Base-by-base conservation (phyloP, 2,888 invertebrate genomes). In the Pheosia tremula region DNA sequence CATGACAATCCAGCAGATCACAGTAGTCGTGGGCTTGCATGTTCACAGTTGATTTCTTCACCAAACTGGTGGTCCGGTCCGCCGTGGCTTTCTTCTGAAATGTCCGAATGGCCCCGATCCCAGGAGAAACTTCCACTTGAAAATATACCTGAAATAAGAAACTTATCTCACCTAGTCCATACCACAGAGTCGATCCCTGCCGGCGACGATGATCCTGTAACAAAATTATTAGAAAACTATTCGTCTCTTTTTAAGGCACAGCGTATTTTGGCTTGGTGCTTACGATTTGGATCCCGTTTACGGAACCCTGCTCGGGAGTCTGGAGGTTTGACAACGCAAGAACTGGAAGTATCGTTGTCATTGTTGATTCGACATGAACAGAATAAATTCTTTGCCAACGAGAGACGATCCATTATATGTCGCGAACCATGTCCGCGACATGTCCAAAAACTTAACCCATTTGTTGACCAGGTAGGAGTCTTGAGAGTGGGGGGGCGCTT, bases 1-100 rank as follows among this genome's bases (percentile, higher is more conserved):
- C 2, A 37, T 45, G 47, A 59, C 37, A 59, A 59, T 47, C 59
- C 59, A 5, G 59, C 59, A 2, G 59, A 59, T 47, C n/a, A 39
- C n/a, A 47, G 55, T n/a, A 55, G 38, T 38, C 37, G 59, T 37
- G 55, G 59, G 3, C 47, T 49, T 8, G 38, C 38, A 8, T 37
- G 55, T 38, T 55, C 59, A 11, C 39, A 54, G 37, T 41, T 59
- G 2, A n/a, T 38, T 5, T 36, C 55, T 11, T 45, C 10, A 11
- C 24, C 43, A 0, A 5, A n/a, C 4, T 59, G 59, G 59, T 59
- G 53, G 53, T 39, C 41, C 10, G 54, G 45, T 36, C 59, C 60
- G n/a, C n/a, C 37, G 8, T 56, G 60, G 38, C n/a, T 53, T 11
- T 11, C 49, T 39, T 2, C 5, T 8, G 10, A 36, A 3, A 3